Conservation (phyloP, 2,113 vertebrate genomes). For the Leucoraja erinaceus region DNA sequence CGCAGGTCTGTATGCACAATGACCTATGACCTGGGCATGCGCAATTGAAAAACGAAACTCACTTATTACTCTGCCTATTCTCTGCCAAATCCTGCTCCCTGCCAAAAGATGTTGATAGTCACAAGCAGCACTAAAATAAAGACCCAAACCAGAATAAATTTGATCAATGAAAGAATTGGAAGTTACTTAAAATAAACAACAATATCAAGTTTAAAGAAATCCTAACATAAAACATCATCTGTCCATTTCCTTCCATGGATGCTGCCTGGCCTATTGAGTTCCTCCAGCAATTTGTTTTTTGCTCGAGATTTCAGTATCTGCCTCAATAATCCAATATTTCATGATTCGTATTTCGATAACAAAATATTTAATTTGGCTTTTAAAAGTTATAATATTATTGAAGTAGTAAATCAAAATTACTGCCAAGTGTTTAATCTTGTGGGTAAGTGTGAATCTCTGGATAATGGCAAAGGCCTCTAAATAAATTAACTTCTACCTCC, state of each 20-base stretch:
- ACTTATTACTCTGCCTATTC: neutral
- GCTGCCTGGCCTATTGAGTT: too few species aligned
- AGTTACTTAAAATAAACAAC: neutral
- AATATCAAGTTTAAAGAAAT: neutral
- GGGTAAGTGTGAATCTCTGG: neutral
- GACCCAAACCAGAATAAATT: neutral
- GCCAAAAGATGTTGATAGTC: neutral
- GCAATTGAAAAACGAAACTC: too few species aligned
- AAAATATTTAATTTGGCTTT: neutral
- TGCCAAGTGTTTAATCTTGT: neutral
- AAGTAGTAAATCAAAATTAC: neutral
- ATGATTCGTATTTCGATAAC: neutral
- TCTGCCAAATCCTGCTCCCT: neutral
- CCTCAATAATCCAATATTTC: neutral
- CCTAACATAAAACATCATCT: too few species aligned
- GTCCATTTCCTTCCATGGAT: too few species aligned
- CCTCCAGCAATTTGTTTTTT: too few species aligned
- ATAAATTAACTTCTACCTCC: neutral
- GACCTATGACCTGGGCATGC: too few species aligned
- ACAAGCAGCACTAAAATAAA: neutral
- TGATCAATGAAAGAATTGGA: neutral
- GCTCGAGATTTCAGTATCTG: too few species aligned
- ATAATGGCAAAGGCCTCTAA: neutral
- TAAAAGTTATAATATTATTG: neutral
- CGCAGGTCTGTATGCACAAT: too few species aligned